Evolutionary conservation across 2,113 vertebrate species (phyloP), one percentile per base, ranked within the genome.

Genomic region (Oryzias curvinotus): DNA sequence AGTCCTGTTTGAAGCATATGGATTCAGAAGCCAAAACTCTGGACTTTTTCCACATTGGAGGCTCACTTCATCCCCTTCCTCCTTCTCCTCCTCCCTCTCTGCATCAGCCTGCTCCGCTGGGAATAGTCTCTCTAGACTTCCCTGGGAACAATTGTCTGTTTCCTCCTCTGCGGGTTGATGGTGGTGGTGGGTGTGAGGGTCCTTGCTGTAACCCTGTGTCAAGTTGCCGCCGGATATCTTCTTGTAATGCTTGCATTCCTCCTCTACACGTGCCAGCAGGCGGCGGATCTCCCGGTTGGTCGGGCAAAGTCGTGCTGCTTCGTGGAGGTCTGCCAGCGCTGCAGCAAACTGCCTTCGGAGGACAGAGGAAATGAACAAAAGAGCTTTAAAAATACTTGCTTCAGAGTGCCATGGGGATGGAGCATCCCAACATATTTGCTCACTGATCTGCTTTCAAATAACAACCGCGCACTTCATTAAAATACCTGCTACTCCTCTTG

Each of bases 401-500:
- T 47, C 58, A 61, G 51, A 52, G 16, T 6, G 16, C 47, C 45
- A 62, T 54, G 4, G 58, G 62, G 53, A 48, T 1, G 3, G 14
- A 44, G 36, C 30, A 5, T 59, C 44, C n/a, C 30, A 13, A 59
- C 46, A 52, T 26, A 48, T 48, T 72, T 60, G 55, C 1, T 2
- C 59, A 62, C 30, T 5, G 50, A 50, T 53, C 28, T 25, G 46
- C 51, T 65, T 49, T 23, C 52, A 59, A 56, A 15, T 21, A 64
- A 55, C 48, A 53, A 28, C 30, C 21, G 53, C 18, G 19, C 52
- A 62, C 56, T 41, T 30, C 1, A 57, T 28, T 56, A 4, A 36
- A 57, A 52, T 94, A 99, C 97, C 97, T 98, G 94, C 97, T 99
- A 68, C 94, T 99, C 71, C 97, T 95, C 86, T 99, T 99, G 16